Evolutionary conservation across 2,113 vertebrate species (phyloP).

Genomic region (Alosa alosa): DNA sequence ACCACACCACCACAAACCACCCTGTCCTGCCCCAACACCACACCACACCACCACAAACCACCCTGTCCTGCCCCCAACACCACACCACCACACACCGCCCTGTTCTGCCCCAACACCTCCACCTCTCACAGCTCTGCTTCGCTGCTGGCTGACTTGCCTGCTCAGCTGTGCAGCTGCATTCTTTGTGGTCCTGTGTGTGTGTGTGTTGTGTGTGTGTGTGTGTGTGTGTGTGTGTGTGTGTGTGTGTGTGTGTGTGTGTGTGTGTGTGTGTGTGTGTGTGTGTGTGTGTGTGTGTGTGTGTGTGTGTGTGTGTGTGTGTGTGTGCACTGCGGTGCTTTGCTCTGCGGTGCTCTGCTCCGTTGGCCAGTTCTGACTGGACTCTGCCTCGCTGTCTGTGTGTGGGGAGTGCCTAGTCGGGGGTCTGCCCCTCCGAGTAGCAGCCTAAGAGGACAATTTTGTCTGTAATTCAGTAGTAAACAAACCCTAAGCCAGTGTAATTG

Average conservation of each 20-base stretch:
- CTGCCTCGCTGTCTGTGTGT: not conserved
- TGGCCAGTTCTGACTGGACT: not conserved
- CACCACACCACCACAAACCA: no score
- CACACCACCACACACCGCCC: not conserved
- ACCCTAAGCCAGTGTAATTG: constrained; percentile 46
- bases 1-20: not conserved
- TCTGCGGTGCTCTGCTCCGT: not conserved
- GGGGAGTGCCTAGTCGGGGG: not conserved
- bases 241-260: constrained; percentile 5
- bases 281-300: not conserved
- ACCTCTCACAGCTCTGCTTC: no score
- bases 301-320: constrained; percentile 5
- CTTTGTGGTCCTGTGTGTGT: not conserved
- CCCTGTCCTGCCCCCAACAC: no score
- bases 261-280: not conserved
- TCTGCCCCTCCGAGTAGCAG: constrained; percentile 33
- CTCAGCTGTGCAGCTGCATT: not conserved
- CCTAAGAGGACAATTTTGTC: constrained; percentile 24
- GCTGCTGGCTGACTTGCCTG: no score
- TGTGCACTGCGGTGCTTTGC: not conserved
- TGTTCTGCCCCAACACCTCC: not conserved
- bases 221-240: not conserved
- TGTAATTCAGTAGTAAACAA: constrained; percentile 39
- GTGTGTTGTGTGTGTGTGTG: not conserved
- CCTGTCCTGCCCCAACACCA: not conserved